Evolutionary conservation across 2,113 vertebrate genomes (phyloP).

Genomic region (Apodemus sylvaticus): DNA sequence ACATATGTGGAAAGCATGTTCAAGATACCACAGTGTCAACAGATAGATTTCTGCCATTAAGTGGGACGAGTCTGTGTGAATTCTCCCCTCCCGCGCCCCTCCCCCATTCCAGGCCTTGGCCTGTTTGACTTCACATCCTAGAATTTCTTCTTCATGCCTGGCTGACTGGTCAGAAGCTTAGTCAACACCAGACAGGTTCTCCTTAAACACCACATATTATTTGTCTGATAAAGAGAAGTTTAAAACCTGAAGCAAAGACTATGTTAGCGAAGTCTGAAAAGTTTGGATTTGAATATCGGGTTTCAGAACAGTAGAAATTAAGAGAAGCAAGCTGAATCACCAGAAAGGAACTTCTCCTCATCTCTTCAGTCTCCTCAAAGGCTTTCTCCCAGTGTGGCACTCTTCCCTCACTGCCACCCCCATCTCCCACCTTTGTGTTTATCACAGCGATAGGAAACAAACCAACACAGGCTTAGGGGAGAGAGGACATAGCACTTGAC

Average conservation of each 20-base stretch:
- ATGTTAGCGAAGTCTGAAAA: neutral
- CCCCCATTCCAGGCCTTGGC: neutral
- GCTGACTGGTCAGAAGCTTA: fast-evolving
- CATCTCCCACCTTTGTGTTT: neutral
- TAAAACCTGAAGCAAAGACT: neutral
- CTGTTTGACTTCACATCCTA: fast-evolving
- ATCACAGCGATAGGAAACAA: neutral
- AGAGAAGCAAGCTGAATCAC: neutral
- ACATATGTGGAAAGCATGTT: neutral
- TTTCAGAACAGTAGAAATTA: neutral
- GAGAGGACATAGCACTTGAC: neutral
- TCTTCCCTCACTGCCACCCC: too few species aligned
- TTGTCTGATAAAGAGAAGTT: neutral
- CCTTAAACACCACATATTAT: neutral
- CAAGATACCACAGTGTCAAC: neutral
- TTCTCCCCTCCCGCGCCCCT: neutral
- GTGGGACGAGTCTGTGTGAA: neutral
- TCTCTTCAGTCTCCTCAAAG: neutral
- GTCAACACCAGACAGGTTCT: neutral
- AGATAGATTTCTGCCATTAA: neutral
- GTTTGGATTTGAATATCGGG: neutral
- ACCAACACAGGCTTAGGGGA: neutral
- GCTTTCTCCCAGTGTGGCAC: neutral
- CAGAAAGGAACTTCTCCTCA: neutral
- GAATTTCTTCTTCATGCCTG: neutral